Base-by-base conservation (phyloP, 2,888 invertebrate genomes). In the Campoletis raptor region DNA sequence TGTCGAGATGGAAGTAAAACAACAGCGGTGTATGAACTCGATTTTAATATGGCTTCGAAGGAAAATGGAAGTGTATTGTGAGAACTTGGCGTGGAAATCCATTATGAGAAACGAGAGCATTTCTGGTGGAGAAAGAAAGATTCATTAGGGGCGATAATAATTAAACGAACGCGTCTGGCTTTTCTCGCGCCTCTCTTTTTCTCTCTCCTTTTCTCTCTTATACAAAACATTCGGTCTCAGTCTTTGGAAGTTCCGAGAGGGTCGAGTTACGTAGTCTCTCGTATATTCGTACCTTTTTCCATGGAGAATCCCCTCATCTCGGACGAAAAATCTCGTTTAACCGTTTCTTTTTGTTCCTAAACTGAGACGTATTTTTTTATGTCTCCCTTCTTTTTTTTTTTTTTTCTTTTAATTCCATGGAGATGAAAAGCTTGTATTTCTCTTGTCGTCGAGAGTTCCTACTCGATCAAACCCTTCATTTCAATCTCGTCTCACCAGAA, bases 141-240 rank as follows among this genome's bases (percentile, higher is more conserved):
- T 92, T 92, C 92, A 91, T 92, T 92, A 92, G 91, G 88, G 88
- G 86, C 76, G 92, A 92, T 92, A 91, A 91, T 92, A 91, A 92
- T 90, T 89, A 92, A 92, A 92, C 88, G 92, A 92, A 92, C 91
- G 73, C 64, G 91, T 90, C 92, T 89, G 90, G 64, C 73, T 81
- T 48, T 70, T 24, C 67, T 87, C 88, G 81, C 69, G 81, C 36
- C 73, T 78, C 66, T 45, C 52, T 66, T 52, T 52, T 42, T 10
- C 21, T 15, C 45, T 66, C 45, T 64, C 45, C 64, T n/a, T 24
- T 57, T 89, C 91, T 89, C 88, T 45, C 61, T 77, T 40, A 45
- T 18, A 52, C 86, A 87, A 81, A 87, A 81, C 52, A 76, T n/a
- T 85, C n/a, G 64, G 66, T 52, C 57, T 69, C 40, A 15, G 42